Evolutionary conservation across 2,797 vertebrate species (phyloP).

Genomic region (Neosilurus hyrtlii): DNA sequence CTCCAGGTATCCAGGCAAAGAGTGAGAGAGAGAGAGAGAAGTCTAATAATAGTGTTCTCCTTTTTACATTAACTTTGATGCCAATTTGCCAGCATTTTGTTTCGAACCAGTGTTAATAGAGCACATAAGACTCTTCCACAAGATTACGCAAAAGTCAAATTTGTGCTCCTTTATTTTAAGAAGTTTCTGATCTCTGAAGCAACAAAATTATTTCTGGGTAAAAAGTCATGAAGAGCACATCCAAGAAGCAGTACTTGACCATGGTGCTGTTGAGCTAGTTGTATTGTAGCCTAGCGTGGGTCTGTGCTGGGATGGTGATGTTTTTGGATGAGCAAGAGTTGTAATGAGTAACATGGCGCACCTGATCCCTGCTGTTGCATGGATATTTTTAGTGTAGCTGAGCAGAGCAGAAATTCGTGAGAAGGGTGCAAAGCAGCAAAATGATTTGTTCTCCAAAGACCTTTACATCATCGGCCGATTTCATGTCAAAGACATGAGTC

Average conservation of each 20-base stretch:
- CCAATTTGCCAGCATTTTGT: not conserved
- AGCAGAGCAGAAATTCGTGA: not conserved
- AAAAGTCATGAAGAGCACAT: not conserved
- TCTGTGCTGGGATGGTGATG: not conserved
- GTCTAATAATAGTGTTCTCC: slow-evolving; percentile 29
- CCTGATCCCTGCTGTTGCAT: slow-evolving; percentile 8
- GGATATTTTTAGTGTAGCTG: not conserved
- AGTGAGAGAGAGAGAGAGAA: slow-evolving; percentile 3
- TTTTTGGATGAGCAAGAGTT: not conserved
- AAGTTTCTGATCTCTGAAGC: not conserved
- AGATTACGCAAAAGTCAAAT: not conserved
- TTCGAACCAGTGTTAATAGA: not conserved
- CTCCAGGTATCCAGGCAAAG: not conserved
- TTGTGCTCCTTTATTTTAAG: not conserved
- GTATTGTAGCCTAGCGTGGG: too few relatives aligned
- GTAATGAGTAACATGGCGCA: not conserved
- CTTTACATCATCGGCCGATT: not conserved
- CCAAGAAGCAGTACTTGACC: not conserved
- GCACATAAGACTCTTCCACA: not conserved
- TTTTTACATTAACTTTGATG: not conserved
- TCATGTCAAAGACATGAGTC: not conserved
- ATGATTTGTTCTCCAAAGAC: not conserved
- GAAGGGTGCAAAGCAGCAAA: not conserved
- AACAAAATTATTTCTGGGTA: not conserved
- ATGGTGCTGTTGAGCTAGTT: not conserved